phyloP scores from a whole-genome alignment of 2,113 vertebrate species.

The Cervus canadensis region DNA sequence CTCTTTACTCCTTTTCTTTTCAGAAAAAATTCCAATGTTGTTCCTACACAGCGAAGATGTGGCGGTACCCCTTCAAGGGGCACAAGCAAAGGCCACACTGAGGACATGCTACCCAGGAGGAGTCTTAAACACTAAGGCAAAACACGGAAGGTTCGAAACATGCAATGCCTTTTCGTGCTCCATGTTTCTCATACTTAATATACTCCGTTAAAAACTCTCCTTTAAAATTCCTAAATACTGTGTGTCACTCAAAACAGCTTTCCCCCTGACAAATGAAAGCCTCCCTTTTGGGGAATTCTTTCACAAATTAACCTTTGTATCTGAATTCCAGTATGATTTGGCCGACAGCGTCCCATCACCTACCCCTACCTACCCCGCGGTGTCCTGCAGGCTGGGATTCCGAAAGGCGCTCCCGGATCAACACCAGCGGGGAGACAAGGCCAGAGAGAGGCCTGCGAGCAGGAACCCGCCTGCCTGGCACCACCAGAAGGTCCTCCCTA shows the following conservation, averaged over 20 bases:
- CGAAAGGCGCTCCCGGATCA: neutral
- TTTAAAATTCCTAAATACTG: neutral
- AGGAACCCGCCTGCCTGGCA: neutral
- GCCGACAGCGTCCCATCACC: neutral
- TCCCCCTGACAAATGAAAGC: neutral
- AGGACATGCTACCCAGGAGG: neutral
- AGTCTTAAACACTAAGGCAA: neutral
- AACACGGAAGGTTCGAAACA: neutral
- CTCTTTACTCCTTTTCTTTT: neutral
- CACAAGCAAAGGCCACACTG: neutral
- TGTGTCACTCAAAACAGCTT: neutral
- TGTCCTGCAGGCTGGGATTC: neutral
- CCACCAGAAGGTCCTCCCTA: neutral
- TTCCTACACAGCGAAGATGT: neutral
- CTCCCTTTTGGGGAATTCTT: neutral
- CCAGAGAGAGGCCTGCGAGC: neutral
- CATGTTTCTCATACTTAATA: neutral
- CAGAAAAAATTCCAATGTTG: neutral
- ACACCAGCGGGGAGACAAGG: neutral
- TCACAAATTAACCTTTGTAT: neutral
- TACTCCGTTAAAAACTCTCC: neutral
- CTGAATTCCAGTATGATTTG: neutral
- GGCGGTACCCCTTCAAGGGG: neutral
- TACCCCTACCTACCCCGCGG: neutral
- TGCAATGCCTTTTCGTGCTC: neutral